Conservation (phyloP, 53 echinoderm and acorn worm species). For the Zoroaster sp. region DNA sequence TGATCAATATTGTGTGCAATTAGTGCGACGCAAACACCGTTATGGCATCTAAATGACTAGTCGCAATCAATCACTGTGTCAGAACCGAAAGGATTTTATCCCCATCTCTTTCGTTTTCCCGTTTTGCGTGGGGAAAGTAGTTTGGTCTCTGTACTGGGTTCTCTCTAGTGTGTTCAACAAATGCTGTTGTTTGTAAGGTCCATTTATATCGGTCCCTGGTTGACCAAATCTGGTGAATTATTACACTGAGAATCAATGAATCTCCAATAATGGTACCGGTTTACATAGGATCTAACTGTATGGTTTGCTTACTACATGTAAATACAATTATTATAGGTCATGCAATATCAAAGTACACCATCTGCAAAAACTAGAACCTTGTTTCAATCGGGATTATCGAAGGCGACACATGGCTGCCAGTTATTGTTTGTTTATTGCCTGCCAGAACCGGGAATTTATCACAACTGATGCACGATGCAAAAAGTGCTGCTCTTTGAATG, state of each 20-base stretch:
- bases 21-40: constrained; percentile 57
- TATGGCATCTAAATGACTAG: constrained; percentile 61
- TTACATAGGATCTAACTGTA: neutral
- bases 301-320: neutral
- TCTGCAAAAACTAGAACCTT: neutral
- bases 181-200: constrained; percentile 22
- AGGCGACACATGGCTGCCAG: neutral
- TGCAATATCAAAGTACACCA: neutral
- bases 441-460: neutral
- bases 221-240: constrained; percentile 9
- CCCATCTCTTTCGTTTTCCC: neutral
- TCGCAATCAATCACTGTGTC: constrained; percentile 53
- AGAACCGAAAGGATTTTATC: neutral
- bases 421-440: neutral
- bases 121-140: neutral
- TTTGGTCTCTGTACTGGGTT: neutral
- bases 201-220: constrained; percentile 24
- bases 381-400: neutral
- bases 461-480: neutral
- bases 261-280: constrained; percentile 1
- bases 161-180: neutral
- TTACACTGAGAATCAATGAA: constrained; percentile 23
- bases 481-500: too few species aligned
- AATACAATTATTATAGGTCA: neutral
- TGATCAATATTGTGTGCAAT: constrained; percentile 53